phyloP scores from a whole-genome alignment of 2,888 invertebrate genomes.

The Drosophila percnosoma region DNA sequence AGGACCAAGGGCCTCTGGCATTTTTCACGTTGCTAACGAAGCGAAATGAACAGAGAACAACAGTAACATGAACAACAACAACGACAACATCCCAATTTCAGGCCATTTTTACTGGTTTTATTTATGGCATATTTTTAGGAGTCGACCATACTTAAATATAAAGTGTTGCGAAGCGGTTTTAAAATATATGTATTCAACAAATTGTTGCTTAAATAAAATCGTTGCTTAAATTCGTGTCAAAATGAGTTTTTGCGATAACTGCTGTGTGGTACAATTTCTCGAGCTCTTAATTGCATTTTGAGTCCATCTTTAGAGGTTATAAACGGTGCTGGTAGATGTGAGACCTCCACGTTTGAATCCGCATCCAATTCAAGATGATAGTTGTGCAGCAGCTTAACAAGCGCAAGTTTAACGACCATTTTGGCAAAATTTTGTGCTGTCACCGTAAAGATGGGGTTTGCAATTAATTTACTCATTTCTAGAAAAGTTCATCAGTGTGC shows the following conservation, averaged over 20 bases:
- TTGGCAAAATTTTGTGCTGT: conserved; percentile 82
- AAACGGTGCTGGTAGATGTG: conserved; percentile 62
- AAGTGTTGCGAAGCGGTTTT: conserved; percentile 46
- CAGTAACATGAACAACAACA: conserved; percentile 13
- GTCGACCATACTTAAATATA: conserved; percentile 53
- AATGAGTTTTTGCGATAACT: conserved; percentile 42
- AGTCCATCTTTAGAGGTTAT: conserved; percentile 73
- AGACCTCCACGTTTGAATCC: conserved; percentile 58
- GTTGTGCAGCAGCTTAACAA: conserved; percentile 77
- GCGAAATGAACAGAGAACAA: conserved; percentile 55
- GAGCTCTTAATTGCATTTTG: conserved; percentile 64
- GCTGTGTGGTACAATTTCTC: conserved; percentile 52
- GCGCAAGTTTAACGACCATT: conserved; percentile 80
- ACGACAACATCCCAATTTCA: conserved; percentile 16
- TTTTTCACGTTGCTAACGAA: conserved; percentile 68
- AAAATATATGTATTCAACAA: conserved; percentile 15
- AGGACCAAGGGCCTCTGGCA: conserved; percentile 49
- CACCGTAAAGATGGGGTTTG: background rate
- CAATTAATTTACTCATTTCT: conserved; percentile 1
- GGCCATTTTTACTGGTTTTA: conserved; percentile 66
- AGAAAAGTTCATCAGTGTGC: background rate
- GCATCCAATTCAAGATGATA: conserved; percentile 73
- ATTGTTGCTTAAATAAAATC: conserved; percentile 46
- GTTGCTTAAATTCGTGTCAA: conserved; percentile 34
- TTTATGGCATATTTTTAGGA: conserved; percentile 77